Evolutionary conservation across 2,797 vertebrate genomes (phyloP).

Genomic region (Anableps anableps): DNA sequence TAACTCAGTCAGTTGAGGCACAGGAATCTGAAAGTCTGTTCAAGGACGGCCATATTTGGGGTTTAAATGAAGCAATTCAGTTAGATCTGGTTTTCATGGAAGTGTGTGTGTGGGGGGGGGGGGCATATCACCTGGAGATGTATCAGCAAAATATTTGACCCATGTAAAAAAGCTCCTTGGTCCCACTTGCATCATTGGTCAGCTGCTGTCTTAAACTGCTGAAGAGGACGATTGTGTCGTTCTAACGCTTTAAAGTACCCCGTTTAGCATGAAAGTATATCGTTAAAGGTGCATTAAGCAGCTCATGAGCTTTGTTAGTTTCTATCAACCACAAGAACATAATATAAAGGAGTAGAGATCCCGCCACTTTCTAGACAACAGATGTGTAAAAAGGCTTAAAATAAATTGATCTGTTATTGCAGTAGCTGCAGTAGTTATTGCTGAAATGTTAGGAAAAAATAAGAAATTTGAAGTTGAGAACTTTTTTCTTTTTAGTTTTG

Average conservation of each 20-base stretch:
- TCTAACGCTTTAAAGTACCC: background rate
- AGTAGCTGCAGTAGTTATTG: too few species aligned
- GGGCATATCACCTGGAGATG: background rate
- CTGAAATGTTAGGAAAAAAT: background rate
- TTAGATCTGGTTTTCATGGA: background rate
- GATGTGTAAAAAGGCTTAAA: background rate
- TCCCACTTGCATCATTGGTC: background rate
- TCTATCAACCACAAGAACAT: background rate
- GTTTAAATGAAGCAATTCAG: slow-evolving; percentile 10
- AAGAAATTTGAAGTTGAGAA: background rate
- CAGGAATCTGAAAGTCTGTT: slow-evolving; percentile 13
- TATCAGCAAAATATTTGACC: slow-evolving; percentile 10
- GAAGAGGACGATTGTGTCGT: slow-evolving; percentile 12
- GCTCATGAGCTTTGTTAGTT: slow-evolving; percentile 22
- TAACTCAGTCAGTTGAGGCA: slow-evolving; percentile 8
- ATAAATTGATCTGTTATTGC: background rate
- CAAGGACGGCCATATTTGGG: slow-evolving; percentile 10
- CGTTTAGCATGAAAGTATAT: slow-evolving; percentile 7
- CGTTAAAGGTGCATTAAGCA: slow-evolving; percentile 20
- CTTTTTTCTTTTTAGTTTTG: background rate
- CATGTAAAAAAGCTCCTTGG: background rate
- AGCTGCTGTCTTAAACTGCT: slow-evolving; percentile 1
- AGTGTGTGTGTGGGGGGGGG: too few species aligned
- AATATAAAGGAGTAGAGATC: background rate
- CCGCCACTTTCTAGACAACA: background rate